A percentile compares a stretch with the other conserved stretches of the same genome.
phyloP scores from a whole-genome alignment of 1,140 invertebrate species.

The Drosophila bifasciata region DNA sequence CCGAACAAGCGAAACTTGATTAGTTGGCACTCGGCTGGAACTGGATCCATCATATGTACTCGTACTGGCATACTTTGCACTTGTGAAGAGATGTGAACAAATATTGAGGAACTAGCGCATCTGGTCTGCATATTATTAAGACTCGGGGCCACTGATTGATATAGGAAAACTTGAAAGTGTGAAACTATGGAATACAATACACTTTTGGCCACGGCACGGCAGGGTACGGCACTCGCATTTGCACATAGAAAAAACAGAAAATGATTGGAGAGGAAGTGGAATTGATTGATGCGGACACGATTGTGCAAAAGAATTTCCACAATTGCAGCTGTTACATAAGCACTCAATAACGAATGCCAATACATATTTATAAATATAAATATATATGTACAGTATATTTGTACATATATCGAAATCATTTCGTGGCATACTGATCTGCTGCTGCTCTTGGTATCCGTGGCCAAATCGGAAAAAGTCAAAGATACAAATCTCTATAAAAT shows the following conservation, averaged over 20 bases:
- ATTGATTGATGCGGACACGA: slow-evolving; percentile 66
- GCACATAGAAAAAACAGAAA: slow-evolving; percentile 21
- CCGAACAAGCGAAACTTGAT: slow-evolving; percentile 23
- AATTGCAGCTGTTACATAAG: slow-evolving; percentile 67
- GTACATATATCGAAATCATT: slow-evolving; percentile 61
- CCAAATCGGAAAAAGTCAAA: slow-evolving; percentile 75
- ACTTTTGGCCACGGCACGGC: too few relatives aligned
- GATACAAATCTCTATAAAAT: slow-evolving; percentile 79
- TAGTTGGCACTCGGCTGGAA: slow-evolving; percentile 34
- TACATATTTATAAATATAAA: slow-evolving; percentile 2
- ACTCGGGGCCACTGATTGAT: slow-evolving; percentile 60
- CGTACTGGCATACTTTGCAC: slow-evolving; percentile 66
- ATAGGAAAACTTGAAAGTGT: slow-evolving; percentile 60
- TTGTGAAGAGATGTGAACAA: slow-evolving; percentile 48
- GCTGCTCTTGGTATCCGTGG: slow-evolving; percentile 49
- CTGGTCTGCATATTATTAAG: slow-evolving; percentile 74
- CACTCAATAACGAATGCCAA: slow-evolving; percentile 62
- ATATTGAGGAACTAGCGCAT: slow-evolving; percentile 45
- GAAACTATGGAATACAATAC: slow-evolving; percentile 50
- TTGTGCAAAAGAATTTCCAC: slow-evolving; percentile 70
- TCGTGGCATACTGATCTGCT: slow-evolving; percentile 35
- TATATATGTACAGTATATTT: slow-evolving; percentile 9
- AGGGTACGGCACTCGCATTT: too few relatives aligned
- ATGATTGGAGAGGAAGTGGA: slow-evolving; percentile 62
- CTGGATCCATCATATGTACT: slow-evolving; percentile 26